These are phyloP conservation scores for Leptopilina syphax DNA, from an alignment of 2,888 invertebrate species.

Conservation along the genomic window DNA sequence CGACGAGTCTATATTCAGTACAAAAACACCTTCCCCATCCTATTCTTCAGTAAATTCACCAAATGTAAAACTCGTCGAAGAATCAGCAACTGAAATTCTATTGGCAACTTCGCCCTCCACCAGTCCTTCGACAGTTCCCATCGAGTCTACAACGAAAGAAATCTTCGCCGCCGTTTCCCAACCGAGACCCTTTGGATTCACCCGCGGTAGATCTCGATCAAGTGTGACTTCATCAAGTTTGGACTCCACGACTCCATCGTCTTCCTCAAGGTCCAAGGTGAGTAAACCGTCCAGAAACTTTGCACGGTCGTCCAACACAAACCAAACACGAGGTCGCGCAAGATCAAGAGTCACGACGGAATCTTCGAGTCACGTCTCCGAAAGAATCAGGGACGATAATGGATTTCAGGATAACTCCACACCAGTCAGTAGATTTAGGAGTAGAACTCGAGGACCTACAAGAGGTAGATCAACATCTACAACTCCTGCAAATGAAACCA, in stretches of 20 bases:
- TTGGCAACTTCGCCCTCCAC: slow-evolving; percentile 63
- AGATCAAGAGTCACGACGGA: slow-evolving; percentile 56
- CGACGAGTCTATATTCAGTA: background rate
- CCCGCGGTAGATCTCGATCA: slow-evolving; percentile 76
- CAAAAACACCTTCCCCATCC: slow-evolving; percentile 41
- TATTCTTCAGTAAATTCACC: slow-evolving; percentile 47
- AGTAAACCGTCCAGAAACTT: slow-evolving; percentile 73
- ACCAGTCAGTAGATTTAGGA: slow-evolving; percentile 52
- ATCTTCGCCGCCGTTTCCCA: slow-evolving; percentile 76
- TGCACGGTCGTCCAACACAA: slow-evolving; percentile 69
- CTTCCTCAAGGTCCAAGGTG: slow-evolving; percentile 70
- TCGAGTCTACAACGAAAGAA: slow-evolving; percentile 57
- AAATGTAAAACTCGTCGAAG: slow-evolving; percentile 65
- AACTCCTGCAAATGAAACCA: background rate
- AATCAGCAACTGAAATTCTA: slow-evolving; percentile 69
- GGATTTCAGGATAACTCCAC: slow-evolving; percentile 51
- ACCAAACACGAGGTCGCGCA: slow-evolving; percentile 66
- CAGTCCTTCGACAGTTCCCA: slow-evolving; percentile 43
- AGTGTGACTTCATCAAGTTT: slow-evolving; percentile 61
- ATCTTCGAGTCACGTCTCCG: slow-evolving; percentile 51
- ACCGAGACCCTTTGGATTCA: slow-evolving; percentile 79
- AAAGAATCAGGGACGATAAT: slow-evolving; percentile 47
- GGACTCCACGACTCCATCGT: slow-evolving; percentile 53
- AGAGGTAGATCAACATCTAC: slow-evolving; percentile 49
- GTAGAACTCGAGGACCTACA: slow-evolving; percentile 55